Conservation (phyloP, 2,888 invertebrate species). For the Acanthoscelides obtectus region DNA sequence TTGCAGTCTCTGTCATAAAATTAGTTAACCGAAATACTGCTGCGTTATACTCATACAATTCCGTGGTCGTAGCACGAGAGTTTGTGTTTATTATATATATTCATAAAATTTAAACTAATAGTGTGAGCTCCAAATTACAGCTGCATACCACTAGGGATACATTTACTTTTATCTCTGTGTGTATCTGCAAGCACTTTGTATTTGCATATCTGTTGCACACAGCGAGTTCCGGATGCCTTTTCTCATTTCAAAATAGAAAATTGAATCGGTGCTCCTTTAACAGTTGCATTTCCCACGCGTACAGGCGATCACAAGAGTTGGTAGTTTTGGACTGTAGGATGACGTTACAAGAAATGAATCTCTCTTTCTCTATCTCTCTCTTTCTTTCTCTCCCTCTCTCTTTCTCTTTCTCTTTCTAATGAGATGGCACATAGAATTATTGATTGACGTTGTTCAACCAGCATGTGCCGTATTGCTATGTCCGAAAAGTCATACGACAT, state of each 20-base stretch:
- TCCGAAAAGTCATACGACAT: no score
- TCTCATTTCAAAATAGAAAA: background rate
- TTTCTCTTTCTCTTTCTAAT: no score
- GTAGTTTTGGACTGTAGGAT: no score
- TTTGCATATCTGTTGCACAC: background rate
- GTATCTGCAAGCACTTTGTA: background rate
- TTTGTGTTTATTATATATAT: background rate
- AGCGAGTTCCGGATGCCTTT: background rate
- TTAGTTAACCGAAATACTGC: background rate
- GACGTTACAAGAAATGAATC: no score
- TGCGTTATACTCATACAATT: background rate
- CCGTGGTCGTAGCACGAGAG: background rate
- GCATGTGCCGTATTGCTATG: no score
- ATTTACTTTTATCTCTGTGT: background rate
- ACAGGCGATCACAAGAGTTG: no score
- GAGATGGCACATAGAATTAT: no score
- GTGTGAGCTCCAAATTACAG: background rate
- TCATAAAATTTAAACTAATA: background rate
- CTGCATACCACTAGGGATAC: background rate
- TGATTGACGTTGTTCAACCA: no score
- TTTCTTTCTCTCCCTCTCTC: no score
- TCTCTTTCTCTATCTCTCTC: no score
- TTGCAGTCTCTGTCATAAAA: background rate
- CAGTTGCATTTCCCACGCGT: no score
- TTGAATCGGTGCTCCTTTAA: background rate